A percentile compares a stretch with the other conserved stretches of the same genome.
These are phyloP conservation scores for Scophthalmus maximus DNA, from an alignment of 2,113 vertebrate species.

Conservation along the genomic window DNA sequence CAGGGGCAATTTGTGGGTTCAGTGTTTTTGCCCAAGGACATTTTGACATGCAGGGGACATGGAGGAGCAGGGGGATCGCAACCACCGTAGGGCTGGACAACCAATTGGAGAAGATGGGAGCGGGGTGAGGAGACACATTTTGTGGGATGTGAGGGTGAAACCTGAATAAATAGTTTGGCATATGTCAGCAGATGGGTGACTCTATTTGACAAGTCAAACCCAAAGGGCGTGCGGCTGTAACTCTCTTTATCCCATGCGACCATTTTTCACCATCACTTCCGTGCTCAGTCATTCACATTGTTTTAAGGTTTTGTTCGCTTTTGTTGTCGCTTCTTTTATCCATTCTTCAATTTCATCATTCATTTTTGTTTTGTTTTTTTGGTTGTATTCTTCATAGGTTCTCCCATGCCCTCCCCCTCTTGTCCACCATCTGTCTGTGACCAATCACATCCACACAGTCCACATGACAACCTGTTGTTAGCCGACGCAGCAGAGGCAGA, in stretches of 20 bases:
- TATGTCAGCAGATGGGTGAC: not conserved
- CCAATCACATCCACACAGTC: slow-evolving; percentile 73
- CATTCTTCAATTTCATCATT: slow-evolving; percentile 35
- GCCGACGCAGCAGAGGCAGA: slow-evolving; percentile 54
- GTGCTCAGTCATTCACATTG: not conserved
- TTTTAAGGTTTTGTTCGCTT: slow-evolving; percentile 18
- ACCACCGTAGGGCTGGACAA: not conserved
- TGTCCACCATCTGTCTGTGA: slow-evolving; percentile 77
- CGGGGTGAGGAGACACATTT: not conserved
- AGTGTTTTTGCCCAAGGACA: too few relatives aligned
- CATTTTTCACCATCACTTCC: slow-evolving; percentile 3
- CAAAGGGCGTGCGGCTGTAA: too few relatives aligned
- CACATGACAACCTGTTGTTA: slow-evolving; percentile 69
- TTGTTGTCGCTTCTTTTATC: slow-evolving; percentile 22
- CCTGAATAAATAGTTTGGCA: not conserved
- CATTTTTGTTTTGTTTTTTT: slow-evolving; percentile 37
- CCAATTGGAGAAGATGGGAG: not conserved
- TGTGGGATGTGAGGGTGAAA: not conserved
- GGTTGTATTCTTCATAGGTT: slow-evolving; percentile 68
- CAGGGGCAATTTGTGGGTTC: too few relatives aligned
- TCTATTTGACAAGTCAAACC: not conserved
- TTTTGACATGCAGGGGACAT: too few relatives aligned
- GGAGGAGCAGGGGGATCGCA: too few relatives aligned
- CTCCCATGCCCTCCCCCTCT: slow-evolving; percentile 78
- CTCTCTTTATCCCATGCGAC: not conserved